A percentile compares a stretch with the other conserved stretches of the same genome.
phyloP scores from a whole-genome alignment of 1,140 invertebrate species.

The Drosophila yakuba region DNA sequence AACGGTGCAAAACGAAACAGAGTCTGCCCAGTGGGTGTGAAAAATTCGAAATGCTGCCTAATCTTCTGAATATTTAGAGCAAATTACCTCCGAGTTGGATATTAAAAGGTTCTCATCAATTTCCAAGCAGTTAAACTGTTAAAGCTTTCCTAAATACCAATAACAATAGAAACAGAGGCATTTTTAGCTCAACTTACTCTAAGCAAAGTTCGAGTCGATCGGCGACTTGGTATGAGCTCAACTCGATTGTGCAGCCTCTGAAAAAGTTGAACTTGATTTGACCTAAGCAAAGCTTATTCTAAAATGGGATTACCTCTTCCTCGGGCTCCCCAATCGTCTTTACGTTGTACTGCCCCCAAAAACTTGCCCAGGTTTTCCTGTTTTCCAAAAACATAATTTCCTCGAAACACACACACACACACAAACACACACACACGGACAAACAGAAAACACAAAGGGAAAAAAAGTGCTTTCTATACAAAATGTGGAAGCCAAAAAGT shows the following conservation, averaged over 20 bases:
- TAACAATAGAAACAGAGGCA: not conserved
- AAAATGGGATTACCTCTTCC: slow-evolving; percentile 37
- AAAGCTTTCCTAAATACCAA: not conserved
- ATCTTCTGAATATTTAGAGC: not conserved
- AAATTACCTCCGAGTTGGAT: not conserved
- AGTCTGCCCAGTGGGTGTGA: not conserved
- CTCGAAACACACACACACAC: slow-evolving; percentile 25
- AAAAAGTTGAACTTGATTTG: slow-evolving; percentile 34
- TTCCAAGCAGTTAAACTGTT: no score
- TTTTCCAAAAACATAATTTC: slow-evolving; percentile 61
- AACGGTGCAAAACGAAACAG: slow-evolving; percentile 7
- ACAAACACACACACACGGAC: not conserved
- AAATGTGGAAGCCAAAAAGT: slow-evolving; percentile 65
- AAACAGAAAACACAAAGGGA: slow-evolving; percentile 14
- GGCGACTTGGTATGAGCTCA: slow-evolving; percentile 3
- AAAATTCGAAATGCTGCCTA: not conserved
- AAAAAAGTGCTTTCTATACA: slow-evolving; percentile 48
- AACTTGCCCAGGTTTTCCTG: slow-evolving; percentile 46
- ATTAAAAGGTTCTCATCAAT: not conserved
- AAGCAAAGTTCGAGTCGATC: not conserved
- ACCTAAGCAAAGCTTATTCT: slow-evolving; percentile 34
- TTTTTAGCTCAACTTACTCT: not conserved
- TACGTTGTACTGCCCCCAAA: not conserved
- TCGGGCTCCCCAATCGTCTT: not conserved
- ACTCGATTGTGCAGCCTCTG: slow-evolving; percentile 7